Conservation (phyloP, 2,797 vertebrate species). For the Austrolebias charrua region DNA sequence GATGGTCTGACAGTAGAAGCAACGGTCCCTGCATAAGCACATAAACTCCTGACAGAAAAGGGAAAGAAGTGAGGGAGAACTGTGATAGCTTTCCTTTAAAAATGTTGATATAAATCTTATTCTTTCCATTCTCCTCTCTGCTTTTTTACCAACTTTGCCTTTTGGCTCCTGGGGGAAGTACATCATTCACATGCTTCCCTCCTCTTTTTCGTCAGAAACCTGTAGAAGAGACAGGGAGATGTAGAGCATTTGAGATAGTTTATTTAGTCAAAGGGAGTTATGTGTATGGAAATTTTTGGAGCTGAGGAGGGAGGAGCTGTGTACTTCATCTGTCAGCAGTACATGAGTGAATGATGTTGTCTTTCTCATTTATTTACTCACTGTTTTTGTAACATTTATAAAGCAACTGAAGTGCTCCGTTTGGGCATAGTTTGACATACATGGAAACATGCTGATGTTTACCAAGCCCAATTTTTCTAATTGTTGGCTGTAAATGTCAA, state of each 20-base stretch:
- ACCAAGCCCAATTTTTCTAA: not conserved
- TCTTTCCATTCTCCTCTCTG: constrained; percentile 50
- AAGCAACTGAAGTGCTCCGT: not conserved
- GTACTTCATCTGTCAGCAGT: constrained; percentile 43
- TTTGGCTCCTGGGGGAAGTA: constrained; percentile 50
- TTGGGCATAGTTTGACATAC: not conserved
- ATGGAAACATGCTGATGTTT: not conserved
- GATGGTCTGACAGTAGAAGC: constrained; percentile 36
- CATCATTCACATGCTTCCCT: constrained; percentile 66
- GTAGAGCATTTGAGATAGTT: constrained; percentile 49
- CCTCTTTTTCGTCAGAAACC: constrained; percentile 54
- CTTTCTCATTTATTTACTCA: constrained; percentile 18
- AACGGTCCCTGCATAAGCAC: constrained; percentile 58
- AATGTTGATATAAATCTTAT: constrained; percentile 61
- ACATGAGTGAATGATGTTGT: constrained; percentile 31
- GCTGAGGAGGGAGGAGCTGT: constrained; percentile 51
- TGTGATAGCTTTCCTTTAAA: constrained; percentile 56
- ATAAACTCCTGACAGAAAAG: constrained; percentile 50
- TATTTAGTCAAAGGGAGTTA: constrained; percentile 66
- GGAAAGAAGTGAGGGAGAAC: constrained; percentile 32
- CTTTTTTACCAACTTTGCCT: constrained; percentile 36
- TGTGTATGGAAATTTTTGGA: constrained; percentile 61
- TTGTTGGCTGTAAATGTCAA: not conserved
- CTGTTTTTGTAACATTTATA: constrained; percentile 3
- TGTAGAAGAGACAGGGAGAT: constrained; percentile 34